phyloP scores from a whole-genome alignment of 2,888 invertebrate species.

The Phyllotreta striolata region DNA sequence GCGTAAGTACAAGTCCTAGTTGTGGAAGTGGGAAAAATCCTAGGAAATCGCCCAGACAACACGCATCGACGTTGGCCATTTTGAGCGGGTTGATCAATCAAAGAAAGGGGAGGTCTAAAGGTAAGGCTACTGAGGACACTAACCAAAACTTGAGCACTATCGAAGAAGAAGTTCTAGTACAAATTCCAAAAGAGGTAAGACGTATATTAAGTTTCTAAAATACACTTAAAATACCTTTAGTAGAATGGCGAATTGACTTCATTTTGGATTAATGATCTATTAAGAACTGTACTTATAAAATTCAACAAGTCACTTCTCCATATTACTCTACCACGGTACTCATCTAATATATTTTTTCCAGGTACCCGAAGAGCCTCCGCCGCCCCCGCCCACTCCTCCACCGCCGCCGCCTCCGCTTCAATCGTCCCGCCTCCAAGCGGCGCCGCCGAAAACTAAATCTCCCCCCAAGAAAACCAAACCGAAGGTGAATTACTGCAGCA shows the following conservation, averaged over 20 bases:
- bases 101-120: conserved; percentile 60
- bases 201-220: neutral
- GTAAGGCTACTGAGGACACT: conserved; percentile 36
- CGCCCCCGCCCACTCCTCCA: neutral
- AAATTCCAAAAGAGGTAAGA: conserved; percentile 34
- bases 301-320: too few relatives aligned
- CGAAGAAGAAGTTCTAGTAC: conserved; percentile 48
- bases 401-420: conserved; percentile 11
- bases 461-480: conserved; percentile 55
- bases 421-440: conserved; percentile 15
- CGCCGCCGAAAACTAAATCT: conserved; percentile 23
- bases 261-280: neutral
- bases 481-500: conserved; percentile 49
- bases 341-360: too few relatives aligned
- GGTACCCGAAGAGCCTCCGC: too few relatives aligned
- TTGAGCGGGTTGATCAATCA: conserved; percentile 72
- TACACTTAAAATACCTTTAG: too few relatives aligned
- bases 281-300: too few relatives aligned
- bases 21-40: conserved; percentile 65
- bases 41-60: conserved; percentile 86
- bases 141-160: conserved; percentile 45
- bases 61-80: conserved; percentile 86
- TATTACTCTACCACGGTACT: too few relatives aligned
- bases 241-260: too few relatives aligned
- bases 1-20: conserved; percentile 46